Evolutionary conservation across 2,888 invertebrate genomes (phyloP).

Genomic region (Stenchaetothrips biformis): DNA sequence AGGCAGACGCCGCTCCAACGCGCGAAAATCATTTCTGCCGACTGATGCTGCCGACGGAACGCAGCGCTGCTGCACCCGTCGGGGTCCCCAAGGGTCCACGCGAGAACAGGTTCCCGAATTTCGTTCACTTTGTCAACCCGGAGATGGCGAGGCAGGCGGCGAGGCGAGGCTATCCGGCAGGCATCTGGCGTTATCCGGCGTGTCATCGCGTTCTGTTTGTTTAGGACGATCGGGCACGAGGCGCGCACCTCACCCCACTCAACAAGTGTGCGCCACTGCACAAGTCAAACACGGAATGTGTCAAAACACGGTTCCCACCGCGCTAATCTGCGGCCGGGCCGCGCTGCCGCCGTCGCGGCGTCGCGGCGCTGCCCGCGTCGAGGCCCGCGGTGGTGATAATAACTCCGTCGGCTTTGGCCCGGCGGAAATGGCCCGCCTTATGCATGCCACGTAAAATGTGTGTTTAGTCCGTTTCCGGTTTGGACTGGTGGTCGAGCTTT

Average conservation of each 20-base stretch:
- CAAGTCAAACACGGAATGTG: background rate
- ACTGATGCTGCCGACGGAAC: too few relatives aligned
- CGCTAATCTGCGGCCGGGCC: background rate
- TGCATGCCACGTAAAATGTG: background rate
- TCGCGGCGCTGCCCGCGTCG: background rate
- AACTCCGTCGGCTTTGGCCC: background rate
- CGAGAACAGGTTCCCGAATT: background rate
- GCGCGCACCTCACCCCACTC: background rate
- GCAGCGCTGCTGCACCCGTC: background rate
- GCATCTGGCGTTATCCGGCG: background rate
- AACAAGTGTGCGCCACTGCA: background rate
- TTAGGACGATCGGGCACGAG: background rate
- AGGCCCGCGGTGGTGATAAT: background rate
- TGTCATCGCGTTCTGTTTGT: background rate
- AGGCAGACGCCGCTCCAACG: too few relatives aligned
- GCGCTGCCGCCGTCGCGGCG: background rate
- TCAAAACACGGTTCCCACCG: too few relatives aligned
- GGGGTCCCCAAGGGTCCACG: background rate
- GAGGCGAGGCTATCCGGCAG: background rate
- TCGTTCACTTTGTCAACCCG: too few relatives aligned
- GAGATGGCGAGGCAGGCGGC: background rate
- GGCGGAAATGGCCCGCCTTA: background rate
- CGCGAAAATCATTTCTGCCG: too few relatives aligned
- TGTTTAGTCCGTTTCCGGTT: constrained; percentile 1
- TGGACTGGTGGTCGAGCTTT: constrained; percentile 15